Base-by-base conservation (phyloP, 2,113 vertebrate genomes). In the Accipiter cooperii region DNA sequence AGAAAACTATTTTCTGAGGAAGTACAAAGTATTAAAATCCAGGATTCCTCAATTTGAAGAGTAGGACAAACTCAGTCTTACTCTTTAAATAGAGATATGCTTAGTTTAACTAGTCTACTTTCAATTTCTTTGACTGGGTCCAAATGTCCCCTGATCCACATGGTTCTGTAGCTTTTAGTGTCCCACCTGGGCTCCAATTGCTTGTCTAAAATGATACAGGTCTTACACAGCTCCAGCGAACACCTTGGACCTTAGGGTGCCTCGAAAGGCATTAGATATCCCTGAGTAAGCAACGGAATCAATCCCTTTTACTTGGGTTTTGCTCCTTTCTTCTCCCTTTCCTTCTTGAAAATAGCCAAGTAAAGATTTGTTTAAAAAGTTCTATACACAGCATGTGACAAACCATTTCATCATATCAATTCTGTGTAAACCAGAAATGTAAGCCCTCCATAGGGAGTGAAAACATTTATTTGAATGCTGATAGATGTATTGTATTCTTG, bases 391-490 rank as follows among this genome's bases (percentile, higher is more conserved):
- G 64, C 61, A 54, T 16, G 4, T 34, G 52, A 46, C 29, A 78
- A 94, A 77, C 8, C 21, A 36, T 93, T 94, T 70, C 38, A 93
- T 92, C 83, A 38, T 89, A 93, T 90, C 58, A 88, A 26, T 85
- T 93, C 36, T 47, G 13, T 80, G 70, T 63, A 86, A 87, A 65
- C 16, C 55, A 87, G 84, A 96, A 88, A 95, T 94, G 60, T 87
- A 84, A 83, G 34, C 60, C 42, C 87, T 91, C 78, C 49, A 76
- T 15, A n/a, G 82, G 81, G 55, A 97, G 64, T 54, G 79, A 70
- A 96, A 85, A 68, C 15, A 36, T 71, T 93, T 71, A 83, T 94
- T 88, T 93, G 51, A 96, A 89, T 76, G 61, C 38, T 96, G 61
- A 66, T 63, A 91, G 25, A 52, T 73, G 87, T 36, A 89, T 60